Base-by-base conservation (phyloP, 2,797 vertebrate genomes). In the Borostomias antarcticus region DNA sequence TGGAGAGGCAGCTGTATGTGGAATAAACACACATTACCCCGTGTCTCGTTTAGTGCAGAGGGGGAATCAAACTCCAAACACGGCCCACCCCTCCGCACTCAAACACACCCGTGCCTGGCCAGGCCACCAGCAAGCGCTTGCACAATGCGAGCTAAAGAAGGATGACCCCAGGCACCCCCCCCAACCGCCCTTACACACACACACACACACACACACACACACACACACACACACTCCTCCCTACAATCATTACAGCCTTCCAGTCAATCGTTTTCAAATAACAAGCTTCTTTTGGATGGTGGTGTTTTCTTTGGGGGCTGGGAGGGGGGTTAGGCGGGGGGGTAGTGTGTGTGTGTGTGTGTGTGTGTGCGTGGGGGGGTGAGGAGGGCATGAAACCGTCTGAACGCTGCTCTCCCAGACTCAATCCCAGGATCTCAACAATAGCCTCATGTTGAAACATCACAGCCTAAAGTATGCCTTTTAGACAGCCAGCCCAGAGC, bases 11-110 rank as follows among this genome's bases (percentile, higher is more conserved):
- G 89, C 90, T 91, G 90, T 86, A 88, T 89, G 88, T 90, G 88
- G 88, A 90, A 90, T 90, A 91, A 91, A 91, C 89, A 91, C 84
- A 88, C 84, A 91, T 91, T 90, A 89, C 76, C 86, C 73, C 85
- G 87, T 89, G 90, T 85, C 85, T 89, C 88, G 89, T 91, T 91
- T 88, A 91, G 87, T 88, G 85, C 88, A 84, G 87, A 89, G 88
- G 83, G 87, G 88, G 87, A 90, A 88, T 90, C 87, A 85, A 87
- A 86, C 80, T 89, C 85, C 88, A 85, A 86, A 86, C 85, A 84
- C 13, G 71, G 79, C 83, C 86, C 85, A 60, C 86, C 88, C 82
- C 81, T 78, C 77, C 78, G 76, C 73, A 83, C 73, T 70, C 74
- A 77, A 85, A 69, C 76, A 43, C 81, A 78, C 76, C 64, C 65